phyloP scores from a whole-genome alignment of 2,113 vertebrate genomes.

The Hystrix cristata region DNA sequence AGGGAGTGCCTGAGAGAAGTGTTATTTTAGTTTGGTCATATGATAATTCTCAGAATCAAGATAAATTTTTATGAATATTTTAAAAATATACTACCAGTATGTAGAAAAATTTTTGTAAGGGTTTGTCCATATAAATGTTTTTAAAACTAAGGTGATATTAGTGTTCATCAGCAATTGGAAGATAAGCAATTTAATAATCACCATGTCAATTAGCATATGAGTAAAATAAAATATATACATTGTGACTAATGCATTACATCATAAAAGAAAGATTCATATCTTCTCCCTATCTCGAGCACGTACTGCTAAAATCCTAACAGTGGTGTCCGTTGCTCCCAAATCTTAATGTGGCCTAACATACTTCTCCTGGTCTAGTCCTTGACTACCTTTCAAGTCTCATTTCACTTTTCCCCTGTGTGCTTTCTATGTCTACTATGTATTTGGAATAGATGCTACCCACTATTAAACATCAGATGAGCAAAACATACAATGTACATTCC shows the following conservation, averaged over 20 bases:
- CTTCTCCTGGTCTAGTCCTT: not conserved
- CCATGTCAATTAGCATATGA: not conserved
- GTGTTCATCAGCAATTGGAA: not conserved
- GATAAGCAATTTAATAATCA: not conserved
- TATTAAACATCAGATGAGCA: not conserved
- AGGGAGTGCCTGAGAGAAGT: not conserved
- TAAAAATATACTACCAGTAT: not conserved
- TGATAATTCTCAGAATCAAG: not conserved
- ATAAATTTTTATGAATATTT: constrained; percentile 39
- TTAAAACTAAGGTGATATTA: not conserved
- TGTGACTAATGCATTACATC: not conserved
- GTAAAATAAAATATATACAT: not conserved
- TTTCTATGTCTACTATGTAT: not conserved
- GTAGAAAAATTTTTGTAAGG: not conserved
- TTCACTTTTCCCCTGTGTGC: not conserved
- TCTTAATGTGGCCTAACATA: not conserved
- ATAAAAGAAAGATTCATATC: not conserved
- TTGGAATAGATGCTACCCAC: not conserved
- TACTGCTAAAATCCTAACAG: not conserved
- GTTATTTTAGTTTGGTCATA: not conserved
- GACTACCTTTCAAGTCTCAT: not conserved
- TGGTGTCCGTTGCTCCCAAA: not conserved
- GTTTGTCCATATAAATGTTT: not conserved
- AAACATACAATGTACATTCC: not conserved
- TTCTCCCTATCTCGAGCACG: not conserved